A percentile compares a stretch with the other conserved stretches of the same genome.
Conservation (phyloP, 2,797 vertebrate genomes). For the Monodelphis domestica region DNA sequence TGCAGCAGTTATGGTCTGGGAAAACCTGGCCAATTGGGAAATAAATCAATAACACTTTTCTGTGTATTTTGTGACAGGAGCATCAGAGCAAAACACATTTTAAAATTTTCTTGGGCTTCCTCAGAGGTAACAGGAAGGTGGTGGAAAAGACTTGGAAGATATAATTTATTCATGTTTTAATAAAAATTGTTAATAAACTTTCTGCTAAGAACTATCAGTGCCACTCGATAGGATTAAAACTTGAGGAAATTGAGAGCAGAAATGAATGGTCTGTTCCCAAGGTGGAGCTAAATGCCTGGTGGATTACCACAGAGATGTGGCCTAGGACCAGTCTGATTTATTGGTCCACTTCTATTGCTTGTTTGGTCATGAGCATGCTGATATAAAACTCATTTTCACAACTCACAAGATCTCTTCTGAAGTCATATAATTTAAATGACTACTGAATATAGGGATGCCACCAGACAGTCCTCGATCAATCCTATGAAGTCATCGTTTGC, state of each 20-base stretch:
- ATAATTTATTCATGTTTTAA: constrained; percentile 40
- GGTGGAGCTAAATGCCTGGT: constrained; percentile 28
- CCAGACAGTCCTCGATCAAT: constrained; percentile 7
- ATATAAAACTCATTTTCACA: constrained; percentile 56
- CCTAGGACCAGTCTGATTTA: constrained; percentile 23
- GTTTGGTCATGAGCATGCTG: constrained; percentile 58
- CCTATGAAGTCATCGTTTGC: constrained; percentile 43
- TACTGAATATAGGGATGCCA: constrained; percentile 50
- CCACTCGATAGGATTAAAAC: not conserved
- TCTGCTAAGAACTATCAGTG: constrained; percentile 4
- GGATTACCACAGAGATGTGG: constrained; percentile 25
- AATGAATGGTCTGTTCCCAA: constrained; percentile 29
- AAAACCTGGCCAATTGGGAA: constrained; percentile 33
- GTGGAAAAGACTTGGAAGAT: not conserved
- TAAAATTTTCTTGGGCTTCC: constrained; percentile 38
- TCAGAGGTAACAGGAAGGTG: constrained; percentile 27
- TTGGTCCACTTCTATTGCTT: constrained; percentile 55
- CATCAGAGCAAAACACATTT: not conserved
- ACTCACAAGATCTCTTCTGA: constrained; percentile 26
- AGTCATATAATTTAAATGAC: constrained; percentile 54
- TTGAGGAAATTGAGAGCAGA: constrained; percentile 37
- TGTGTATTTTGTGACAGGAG: not conserved
- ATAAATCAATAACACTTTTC: constrained; percentile 25
- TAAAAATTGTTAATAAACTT: constrained; percentile 16
- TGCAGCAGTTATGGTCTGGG: constrained; percentile 18